Base-by-base conservation (phyloP, 2,797 vertebrate species). In the Xenops minutus region DNA sequence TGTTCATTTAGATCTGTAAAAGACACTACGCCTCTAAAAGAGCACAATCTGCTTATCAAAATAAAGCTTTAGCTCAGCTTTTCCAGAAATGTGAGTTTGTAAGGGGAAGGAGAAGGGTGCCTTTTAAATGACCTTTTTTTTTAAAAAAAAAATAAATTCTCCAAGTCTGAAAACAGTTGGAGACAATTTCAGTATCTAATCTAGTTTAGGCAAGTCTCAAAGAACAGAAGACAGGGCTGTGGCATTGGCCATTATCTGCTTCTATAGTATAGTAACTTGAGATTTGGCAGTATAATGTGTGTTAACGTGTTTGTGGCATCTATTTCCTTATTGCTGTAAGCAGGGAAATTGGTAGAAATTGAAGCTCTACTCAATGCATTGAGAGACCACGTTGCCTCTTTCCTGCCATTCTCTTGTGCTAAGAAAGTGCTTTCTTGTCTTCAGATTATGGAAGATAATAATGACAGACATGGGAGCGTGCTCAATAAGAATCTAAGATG, bases 1-100 rank as follows among this genome's bases (percentile, higher is more conserved):
- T 69, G 74, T 36, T 85, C 8, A 64, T 66, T 91, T 73, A 68
- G 34, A 56, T 21, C 17, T 82, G 27, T 26, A 72, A 87, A 95
- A 56, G 12, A 48, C 62, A n/a, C 49, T 49, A 6, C 39, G 8
- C 17, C 19, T 84, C n/a, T 74, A 51, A 52, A 74, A 80, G 34
- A 71, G 11, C 14, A 68, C 7, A 85, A 74, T 74, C 52, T 49
- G 4, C 9, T 82, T 59, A 46, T 59, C 16, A 12, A 14, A 69
- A 48, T 46, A 76, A 73, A 48, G 14, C 17, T 41, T 22, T 72
- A 6, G 2, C 27, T 85, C 26, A 64, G 20, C 6, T 95, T 80
- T 85, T 64, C 11, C 9, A 39, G 46, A 86, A 88, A 61, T 9
- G 1, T 46, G 49, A 54, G 3, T 49, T 69, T 37, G 14, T 17